Evolutionary conservation across 2,797 vertebrate species (phyloP).

Genomic region (Ficedula albicollis): DNA sequence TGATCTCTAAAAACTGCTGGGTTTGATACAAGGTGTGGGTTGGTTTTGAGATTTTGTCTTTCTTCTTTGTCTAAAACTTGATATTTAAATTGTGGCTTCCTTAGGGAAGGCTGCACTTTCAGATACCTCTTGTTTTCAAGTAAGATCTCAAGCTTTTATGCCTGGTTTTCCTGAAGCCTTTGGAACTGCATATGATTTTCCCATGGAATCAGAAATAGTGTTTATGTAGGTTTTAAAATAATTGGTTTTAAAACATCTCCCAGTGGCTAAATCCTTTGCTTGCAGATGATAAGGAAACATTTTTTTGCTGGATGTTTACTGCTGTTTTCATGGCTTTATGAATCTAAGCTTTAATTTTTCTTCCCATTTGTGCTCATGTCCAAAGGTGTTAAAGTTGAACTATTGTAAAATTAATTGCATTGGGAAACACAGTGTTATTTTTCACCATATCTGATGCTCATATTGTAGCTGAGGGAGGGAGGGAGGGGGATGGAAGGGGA

Average conservation of each 20-base stretch:
- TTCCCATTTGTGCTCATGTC: neutral
- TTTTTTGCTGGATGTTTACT: neutral
- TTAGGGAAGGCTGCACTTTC: neutral
- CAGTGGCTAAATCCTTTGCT: slow-evolving; percentile 2
- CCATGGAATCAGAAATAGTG: neutral
- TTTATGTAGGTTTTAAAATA: neutral
- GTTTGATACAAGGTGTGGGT: neutral
- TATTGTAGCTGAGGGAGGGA: slow-evolving; percentile 34
- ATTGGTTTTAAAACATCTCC: neutral
- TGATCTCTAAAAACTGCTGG: neutral
- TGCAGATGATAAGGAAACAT: neutral
- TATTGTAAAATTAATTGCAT: slow-evolving; percentile 33
- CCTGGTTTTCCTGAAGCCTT: neutral
- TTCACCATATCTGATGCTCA: slow-evolving; percentile 2
- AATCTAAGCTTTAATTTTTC: slow-evolving; percentile 32
- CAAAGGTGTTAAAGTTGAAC: slow-evolving; percentile 30
- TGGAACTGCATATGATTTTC: slow-evolving; percentile 3
- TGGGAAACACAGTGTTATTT: slow-evolving; percentile 34
- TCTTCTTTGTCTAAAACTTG: neutral
- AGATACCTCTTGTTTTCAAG: slow-evolving; percentile 3
- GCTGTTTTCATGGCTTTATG: slow-evolving; percentile 13
- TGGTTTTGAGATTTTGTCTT: neutral
- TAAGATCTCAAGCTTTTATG: neutral
- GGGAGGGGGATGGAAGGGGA: neutral
- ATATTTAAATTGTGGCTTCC: neutral